Conservation (phyloP, 1,140 invertebrate species). For the Drosophila funebris region DNA sequence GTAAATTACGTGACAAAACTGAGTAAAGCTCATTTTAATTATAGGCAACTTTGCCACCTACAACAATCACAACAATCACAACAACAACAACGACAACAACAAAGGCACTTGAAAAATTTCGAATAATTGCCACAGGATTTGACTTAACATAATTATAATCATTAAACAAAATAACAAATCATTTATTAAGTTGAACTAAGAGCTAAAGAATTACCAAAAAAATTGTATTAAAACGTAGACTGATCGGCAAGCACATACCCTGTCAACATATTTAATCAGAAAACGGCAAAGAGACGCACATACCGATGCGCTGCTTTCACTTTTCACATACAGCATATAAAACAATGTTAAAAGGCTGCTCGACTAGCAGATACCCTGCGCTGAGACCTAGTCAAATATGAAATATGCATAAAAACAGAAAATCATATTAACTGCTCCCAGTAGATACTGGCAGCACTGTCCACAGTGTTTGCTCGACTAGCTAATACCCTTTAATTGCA, state of each 20-base stretch:
- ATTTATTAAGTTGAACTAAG: neutral
- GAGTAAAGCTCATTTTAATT: conserved; percentile 52
- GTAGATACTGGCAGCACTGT: no score
- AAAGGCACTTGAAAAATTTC: conserved; percentile 1
- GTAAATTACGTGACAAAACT: conserved; percentile 57
- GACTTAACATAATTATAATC: neutral
- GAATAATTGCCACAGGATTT: conserved; percentile 14
- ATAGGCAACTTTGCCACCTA: conserved; percentile 9
- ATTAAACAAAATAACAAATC: neutral
- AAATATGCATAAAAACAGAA: no score
- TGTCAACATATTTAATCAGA: no score
- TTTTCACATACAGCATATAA: no score
- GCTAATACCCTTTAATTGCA: no score
- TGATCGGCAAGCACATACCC: neutral
- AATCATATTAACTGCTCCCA: no score
- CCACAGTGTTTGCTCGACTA: no score
- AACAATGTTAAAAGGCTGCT: no score
- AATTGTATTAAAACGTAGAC: neutral
- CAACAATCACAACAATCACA: neutral
- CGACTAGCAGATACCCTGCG: neutral
- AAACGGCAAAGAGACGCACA: no score
- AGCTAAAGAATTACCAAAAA: no score
- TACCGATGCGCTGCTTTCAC: no score
- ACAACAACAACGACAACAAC: neutral
- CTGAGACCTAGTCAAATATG: no score